These are phyloP conservation scores for Megaceryle torquata DNA, from an alignment of 2,113 vertebrate species.

Conservation along the genomic window DNA sequence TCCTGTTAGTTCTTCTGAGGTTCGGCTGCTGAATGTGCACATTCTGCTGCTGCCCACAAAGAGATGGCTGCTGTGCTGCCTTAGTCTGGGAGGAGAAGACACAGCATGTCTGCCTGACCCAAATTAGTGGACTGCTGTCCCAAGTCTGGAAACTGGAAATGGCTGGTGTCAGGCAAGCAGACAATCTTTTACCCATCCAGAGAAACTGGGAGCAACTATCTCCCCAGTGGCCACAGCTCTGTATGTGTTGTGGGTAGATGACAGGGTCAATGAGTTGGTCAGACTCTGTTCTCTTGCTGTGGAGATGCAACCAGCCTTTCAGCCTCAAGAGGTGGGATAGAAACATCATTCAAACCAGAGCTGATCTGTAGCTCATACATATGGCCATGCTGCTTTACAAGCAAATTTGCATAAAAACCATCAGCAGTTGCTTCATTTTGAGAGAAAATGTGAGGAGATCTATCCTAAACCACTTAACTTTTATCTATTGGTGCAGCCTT, in stretches of 20 bases:
- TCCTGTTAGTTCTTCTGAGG: not conserved
- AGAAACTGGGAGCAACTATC: not conserved
- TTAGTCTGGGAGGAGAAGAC: not conserved
- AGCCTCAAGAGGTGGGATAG: not conserved
- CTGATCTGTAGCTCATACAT: not conserved
- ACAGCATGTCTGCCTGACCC: not conserved
- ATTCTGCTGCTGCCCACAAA: not conserved
- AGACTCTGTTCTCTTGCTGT: not conserved
- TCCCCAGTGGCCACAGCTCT: not conserved
- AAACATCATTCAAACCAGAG: not conserved
- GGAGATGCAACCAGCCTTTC: not conserved
- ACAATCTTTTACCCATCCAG: not conserved
- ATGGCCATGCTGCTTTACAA: not conserved
- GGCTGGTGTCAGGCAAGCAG: not conserved
- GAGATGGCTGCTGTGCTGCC: not conserved
- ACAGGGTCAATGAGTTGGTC: not conserved
- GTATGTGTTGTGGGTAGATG: not conserved
- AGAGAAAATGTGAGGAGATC: not conserved
- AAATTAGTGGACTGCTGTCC: not conserved
- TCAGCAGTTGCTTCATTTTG: not conserved
- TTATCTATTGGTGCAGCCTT: not conserved
- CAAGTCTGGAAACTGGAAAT: not conserved
- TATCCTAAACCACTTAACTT: not conserved
- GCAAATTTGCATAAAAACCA: not conserved
- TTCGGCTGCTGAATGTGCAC: not conserved